These are phyloP conservation scores for Desmophyllum pertusum DNA, from an alignment of 92 coral and sea anemone species.

Conservation along the genomic window DNA sequence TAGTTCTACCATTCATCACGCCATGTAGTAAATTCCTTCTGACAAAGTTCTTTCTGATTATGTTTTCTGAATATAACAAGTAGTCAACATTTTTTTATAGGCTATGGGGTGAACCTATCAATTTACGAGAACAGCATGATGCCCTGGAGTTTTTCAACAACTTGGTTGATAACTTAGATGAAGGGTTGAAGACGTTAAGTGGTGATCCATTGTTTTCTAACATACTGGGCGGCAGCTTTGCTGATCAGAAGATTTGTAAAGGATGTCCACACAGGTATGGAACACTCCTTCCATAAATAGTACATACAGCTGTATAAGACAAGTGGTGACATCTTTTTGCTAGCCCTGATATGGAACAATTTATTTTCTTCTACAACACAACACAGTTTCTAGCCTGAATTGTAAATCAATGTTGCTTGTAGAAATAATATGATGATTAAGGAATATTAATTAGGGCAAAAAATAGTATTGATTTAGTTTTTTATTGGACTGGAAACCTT, in stretches of 20 bases:
- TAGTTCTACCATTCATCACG: too few relatives aligned
- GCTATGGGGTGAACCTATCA: conserved; percentile 94
- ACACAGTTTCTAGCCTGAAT: too few relatives aligned
- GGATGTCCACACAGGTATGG: conserved; percentile 96
- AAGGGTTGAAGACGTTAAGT: conserved; percentile 82
- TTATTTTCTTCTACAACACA: too few relatives aligned
- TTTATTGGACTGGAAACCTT: too few relatives aligned
- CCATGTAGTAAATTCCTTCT: background rate
- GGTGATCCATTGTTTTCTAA: conserved; percentile 83
- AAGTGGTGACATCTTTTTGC: background rate
- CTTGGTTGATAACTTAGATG: conserved; percentile 96
- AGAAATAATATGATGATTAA: too few relatives aligned
- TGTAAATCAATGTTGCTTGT: too few relatives aligned
- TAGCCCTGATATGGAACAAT: too few relatives aligned
- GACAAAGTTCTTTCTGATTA: background rate
- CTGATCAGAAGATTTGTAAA: conserved; percentile 98
- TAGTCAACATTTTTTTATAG: conserved; percentile 31
- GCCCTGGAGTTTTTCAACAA: conserved; percentile 98
- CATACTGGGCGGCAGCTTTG: conserved; percentile 95
- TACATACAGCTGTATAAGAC: too few relatives aligned
- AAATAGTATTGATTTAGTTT: too few relatives aligned
- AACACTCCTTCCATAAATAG: background rate
- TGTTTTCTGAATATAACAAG: background rate
- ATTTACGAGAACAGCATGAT: conserved; percentile 98
- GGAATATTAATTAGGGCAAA: too few relatives aligned